These are phyloP conservation scores for Agonopterix subpropinquella DNA, from an alignment of 2,888 invertebrate genomes.

Conservation along the genomic window DNA sequence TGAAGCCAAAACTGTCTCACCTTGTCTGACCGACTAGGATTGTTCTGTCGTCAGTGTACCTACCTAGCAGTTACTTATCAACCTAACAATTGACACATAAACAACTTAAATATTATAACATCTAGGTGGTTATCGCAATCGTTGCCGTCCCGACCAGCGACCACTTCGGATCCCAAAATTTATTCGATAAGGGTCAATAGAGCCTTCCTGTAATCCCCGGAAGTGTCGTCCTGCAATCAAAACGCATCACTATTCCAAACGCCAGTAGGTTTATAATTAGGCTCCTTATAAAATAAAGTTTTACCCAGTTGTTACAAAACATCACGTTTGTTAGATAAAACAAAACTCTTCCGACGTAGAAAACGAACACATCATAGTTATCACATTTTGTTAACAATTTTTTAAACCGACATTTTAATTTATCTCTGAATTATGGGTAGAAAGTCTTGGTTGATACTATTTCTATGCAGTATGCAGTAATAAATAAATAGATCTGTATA, in stretches of 20 bases:
- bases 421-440: background rate
- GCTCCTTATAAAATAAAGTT: background rate
- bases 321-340: slow-evolving; percentile 14
- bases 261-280: slow-evolving; percentile 18
- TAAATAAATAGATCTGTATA: slow-evolving; percentile 6
- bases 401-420: background rate
- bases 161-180: slow-evolving; percentile 32
- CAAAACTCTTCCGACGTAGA: background rate
- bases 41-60: slow-evolving; percentile 18
- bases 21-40: slow-evolving; percentile 7
- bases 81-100: slow-evolving; percentile 60
- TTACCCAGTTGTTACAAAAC: background rate
- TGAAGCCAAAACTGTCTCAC: slow-evolving; percentile 22
- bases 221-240: slow-evolving; percentile 90
- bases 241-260: slow-evolving; percentile 51
- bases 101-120: slow-evolving; percentile 45
- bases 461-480: background rate
- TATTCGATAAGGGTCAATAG: slow-evolving; percentile 89
- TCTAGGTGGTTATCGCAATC: slow-evolving; percentile 43
- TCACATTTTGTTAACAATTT: background rate
- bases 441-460: background rate
- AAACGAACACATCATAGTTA: background rate
- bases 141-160: slow-evolving; percentile 34
- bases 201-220: slow-evolving; percentile 94
- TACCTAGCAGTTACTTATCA: slow-evolving; percentile 30